These are phyloP conservation scores for Hemibagrus wyckioides DNA, from an alignment of 2,113 vertebrate species.

Conservation along the genomic window DNA sequence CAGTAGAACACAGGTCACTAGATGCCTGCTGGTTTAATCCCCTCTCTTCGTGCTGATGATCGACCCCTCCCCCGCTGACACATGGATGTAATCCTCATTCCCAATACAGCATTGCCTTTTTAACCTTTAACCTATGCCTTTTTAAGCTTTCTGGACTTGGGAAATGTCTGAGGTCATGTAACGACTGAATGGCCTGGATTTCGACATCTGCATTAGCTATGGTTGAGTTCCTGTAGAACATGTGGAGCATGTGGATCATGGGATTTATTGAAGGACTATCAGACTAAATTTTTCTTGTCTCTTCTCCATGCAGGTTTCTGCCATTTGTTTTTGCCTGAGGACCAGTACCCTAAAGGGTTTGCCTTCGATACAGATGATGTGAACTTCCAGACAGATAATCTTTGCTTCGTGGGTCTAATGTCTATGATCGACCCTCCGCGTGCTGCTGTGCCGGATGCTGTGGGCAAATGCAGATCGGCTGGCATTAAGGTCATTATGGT, in stretches of 20 bases:
- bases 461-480: constrained; percentile 88
- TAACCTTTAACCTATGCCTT: too few relatives aligned
- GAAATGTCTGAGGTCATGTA: not conserved
- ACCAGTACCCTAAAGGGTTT: constrained; percentile 88
- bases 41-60: not conserved
- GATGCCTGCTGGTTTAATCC: not conserved
- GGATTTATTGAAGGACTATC: not conserved
- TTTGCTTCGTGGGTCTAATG: constrained; percentile 92
- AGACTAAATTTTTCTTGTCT: not conserved
- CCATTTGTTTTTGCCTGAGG: constrained; percentile 80
- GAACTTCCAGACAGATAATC: constrained; percentile 86
- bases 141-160: not conserved
- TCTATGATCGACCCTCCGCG: constrained; percentile 93
- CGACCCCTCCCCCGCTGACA: not conserved
- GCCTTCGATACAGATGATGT: constrained; percentile 88
- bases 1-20: not conserved
- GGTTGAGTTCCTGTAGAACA: not conserved
- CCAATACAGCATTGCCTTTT: not conserved
- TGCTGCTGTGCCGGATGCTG: constrained; percentile 86
- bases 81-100: not conserved
- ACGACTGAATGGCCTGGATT: not conserved
- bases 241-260: not conserved
- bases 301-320: constrained; percentile 80
- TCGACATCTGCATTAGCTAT: not conserved
- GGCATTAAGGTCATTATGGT: constrained; percentile 96